Evolutionary conservation across 2,888 invertebrate species (phyloP).

Genomic region (Chalcosyrphus nemorum): DNA sequence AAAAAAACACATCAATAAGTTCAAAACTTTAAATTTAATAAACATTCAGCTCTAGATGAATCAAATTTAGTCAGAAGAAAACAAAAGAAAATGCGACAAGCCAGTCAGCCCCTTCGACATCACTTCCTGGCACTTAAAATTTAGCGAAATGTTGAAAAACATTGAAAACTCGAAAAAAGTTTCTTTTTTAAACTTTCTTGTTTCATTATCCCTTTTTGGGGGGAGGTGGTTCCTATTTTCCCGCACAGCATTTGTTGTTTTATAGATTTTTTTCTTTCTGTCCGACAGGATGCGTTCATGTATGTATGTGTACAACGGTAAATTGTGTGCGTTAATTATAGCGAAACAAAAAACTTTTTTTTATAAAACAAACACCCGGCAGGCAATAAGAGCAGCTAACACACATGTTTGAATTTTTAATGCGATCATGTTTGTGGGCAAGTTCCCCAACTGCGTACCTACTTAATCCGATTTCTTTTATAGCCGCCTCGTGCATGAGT

Average conservation of each 20-base stretch:
- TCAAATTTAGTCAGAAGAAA: neutral
- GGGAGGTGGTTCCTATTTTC: neutral
- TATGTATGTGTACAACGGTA: neutral
- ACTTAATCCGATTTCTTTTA: slow-evolving; percentile 25
- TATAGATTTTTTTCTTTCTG: neutral
- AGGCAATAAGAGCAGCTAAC: neutral
- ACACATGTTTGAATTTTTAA: slow-evolving; percentile 17
- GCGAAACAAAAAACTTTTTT: slow-evolving; percentile 13
- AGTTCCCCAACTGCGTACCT: neutral
- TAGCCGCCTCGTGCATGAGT: slow-evolving; percentile 2
- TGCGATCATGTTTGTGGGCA: slow-evolving; percentile 5
- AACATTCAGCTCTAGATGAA: neutral
- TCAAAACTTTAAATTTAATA: slow-evolving; percentile 10
- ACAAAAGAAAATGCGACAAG: neutral
- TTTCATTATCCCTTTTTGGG: neutral
- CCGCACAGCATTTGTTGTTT: neutral
- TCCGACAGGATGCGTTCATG: neutral
- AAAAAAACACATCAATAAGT: neutral
- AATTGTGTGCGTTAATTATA: neutral
- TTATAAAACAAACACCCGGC: slow-evolving; percentile 16
- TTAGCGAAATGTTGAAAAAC: slow-evolving; percentile 18
- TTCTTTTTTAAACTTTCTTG: neutral
- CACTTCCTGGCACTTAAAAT: slow-evolving; percentile 6
- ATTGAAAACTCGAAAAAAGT: neutral
- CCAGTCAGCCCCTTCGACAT: neutral